Percentiles rank a stretch among this genome's conserved stretches.
phyloP scores from a whole-genome alignment of 2,113 vertebrate species.

The Callionymus lyra region DNA sequence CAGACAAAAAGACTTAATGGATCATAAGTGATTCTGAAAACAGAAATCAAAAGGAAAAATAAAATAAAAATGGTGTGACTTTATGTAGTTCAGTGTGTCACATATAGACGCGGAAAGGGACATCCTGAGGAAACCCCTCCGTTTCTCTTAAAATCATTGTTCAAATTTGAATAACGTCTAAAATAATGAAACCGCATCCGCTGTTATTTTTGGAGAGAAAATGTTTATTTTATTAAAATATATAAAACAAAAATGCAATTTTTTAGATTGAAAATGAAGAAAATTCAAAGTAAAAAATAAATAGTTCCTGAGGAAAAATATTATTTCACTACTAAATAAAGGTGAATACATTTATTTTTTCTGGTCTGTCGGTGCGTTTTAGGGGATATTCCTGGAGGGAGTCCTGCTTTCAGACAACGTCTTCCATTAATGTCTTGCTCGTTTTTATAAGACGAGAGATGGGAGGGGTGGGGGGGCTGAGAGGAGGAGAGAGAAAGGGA shows the following conservation, averaged over 20 bases:
- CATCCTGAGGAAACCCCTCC: conserved; percentile 3
- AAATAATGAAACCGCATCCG: too few species aligned
- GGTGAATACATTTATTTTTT: too few species aligned
- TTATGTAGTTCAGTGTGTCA: conserved; percentile 10
- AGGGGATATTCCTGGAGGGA: not conserved
- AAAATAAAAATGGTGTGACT: too few species aligned
- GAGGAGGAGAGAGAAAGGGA: conserved; percentile 7
- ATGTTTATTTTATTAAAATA: too few species aligned
- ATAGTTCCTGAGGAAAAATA: too few species aligned
- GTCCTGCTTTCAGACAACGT: conserved; percentile 5
- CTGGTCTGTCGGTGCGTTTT: not conserved
- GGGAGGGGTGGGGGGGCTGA: conserved; percentile 2
- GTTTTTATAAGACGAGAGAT: conserved; percentile 12
- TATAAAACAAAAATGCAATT: too few species aligned
- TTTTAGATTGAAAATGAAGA: too few species aligned
- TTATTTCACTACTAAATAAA: too few species aligned
- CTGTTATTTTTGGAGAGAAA: too few species aligned
- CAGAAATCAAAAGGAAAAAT: not conserved
- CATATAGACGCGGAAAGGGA: conserved; percentile 4
- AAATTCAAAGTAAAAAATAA: too few species aligned
- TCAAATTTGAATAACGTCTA: too few species aligned
- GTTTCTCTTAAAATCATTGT: not conserved
- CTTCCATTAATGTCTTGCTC: conserved; percentile 25
- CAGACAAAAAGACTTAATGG: not conserved
- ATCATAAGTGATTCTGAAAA: not conserved